Conservation (phyloP, 2,113 vertebrate species). For the Oryzias woworae region DNA sequence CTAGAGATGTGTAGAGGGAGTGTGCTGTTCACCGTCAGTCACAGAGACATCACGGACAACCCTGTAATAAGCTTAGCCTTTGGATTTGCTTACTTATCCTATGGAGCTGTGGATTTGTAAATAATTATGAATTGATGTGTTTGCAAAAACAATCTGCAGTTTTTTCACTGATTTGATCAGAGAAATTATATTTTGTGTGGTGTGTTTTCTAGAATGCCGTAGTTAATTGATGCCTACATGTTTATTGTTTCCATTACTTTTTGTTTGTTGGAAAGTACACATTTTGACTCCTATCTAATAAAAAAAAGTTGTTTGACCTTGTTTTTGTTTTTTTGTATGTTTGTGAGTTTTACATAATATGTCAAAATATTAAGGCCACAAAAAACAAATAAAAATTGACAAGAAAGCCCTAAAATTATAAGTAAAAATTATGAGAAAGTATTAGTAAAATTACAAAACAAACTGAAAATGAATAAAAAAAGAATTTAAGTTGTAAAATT, state of each 20-base stretch:
- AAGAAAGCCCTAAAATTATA: too few relatives aligned
- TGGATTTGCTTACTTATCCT: slow-evolving; percentile 62
- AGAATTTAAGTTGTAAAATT: too few relatives aligned
- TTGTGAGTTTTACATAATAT: neutral
- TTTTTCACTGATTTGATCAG: slow-evolving; percentile 65
- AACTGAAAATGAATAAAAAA: too few relatives aligned
- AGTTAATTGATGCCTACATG: slow-evolving; percentile 52
- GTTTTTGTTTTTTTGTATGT: slow-evolving; percentile 7
- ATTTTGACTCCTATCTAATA: slow-evolving; percentile 69
- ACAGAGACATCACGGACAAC: slow-evolving; percentile 33
- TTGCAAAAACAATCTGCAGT: slow-evolving; percentile 43
- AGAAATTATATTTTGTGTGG: slow-evolving; percentile 79
- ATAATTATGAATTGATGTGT: slow-evolving; percentile 62
- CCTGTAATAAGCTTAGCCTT: slow-evolving; percentile 55
- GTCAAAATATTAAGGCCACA: neutral
- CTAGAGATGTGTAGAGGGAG: slow-evolving; percentile 17
- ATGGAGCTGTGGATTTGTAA: slow-evolving; percentile 54
- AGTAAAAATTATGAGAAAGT: too few relatives aligned
- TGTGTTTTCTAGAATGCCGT: slow-evolving; percentile 76
- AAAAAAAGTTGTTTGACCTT: slow-evolving; percentile 59
- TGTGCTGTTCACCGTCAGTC: slow-evolving; percentile 39
- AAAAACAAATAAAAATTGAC: too few relatives aligned
- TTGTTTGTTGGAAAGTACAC: slow-evolving; percentile 49
- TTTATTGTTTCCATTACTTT: slow-evolving; percentile 58
- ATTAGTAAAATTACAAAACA: too few relatives aligned